Percentiles rank a stretch among this genome's conserved stretches.
Evolutionary conservation across 1,140 invertebrate genomes (phyloP).

Genomic region (Drosophila santomea): DNA sequence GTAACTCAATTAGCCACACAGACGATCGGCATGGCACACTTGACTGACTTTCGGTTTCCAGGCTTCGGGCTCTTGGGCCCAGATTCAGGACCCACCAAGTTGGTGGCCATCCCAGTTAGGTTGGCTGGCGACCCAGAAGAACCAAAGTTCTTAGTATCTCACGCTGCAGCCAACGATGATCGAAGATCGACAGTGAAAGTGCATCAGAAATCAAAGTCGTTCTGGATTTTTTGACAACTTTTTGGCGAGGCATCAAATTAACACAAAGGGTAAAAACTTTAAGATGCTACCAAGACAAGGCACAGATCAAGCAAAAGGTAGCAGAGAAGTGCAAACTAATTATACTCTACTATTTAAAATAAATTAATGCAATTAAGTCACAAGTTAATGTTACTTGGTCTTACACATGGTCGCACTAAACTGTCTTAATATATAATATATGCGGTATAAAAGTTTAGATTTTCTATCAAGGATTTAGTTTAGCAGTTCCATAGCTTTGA

Average conservation of each 20-base stretch:
- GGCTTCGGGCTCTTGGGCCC: slow-evolving; percentile 10
- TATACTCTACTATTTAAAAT: not conserved
- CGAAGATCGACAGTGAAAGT: slow-evolving; percentile 65
- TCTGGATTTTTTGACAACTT: slow-evolving; percentile 69
- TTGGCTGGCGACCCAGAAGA: slow-evolving; percentile 4
- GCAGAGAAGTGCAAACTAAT: not conserved
- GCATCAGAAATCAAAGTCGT: slow-evolving; percentile 76
- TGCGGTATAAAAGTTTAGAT: too few species aligned
- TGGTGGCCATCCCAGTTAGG: slow-evolving; percentile 54
- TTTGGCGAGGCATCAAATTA: slow-evolving; percentile 75
- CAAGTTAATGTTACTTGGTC: too few species aligned
- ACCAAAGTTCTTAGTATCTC: slow-evolving; percentile 60
- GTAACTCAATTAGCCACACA: slow-evolving; percentile 77
- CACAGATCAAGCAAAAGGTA: slow-evolving; percentile 9
- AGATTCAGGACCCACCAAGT: slow-evolving; percentile 46
- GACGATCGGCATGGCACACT: slow-evolving; percentile 53
- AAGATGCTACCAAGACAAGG: slow-evolving; percentile 73
- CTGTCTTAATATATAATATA: too few species aligned
- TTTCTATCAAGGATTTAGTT: too few species aligned
- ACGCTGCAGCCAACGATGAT: slow-evolving; percentile 59
- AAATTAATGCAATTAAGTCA: not conserved
- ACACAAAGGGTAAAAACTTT: slow-evolving; percentile 62
- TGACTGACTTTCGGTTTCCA: slow-evolving; percentile 63
- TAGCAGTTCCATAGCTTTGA: too few species aligned
- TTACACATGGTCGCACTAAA: too few species aligned